These are phyloP conservation scores for Sminthurides bifidus DNA, from an alignment of 1,140 invertebrate genomes.

Conservation along the genomic window DNA sequence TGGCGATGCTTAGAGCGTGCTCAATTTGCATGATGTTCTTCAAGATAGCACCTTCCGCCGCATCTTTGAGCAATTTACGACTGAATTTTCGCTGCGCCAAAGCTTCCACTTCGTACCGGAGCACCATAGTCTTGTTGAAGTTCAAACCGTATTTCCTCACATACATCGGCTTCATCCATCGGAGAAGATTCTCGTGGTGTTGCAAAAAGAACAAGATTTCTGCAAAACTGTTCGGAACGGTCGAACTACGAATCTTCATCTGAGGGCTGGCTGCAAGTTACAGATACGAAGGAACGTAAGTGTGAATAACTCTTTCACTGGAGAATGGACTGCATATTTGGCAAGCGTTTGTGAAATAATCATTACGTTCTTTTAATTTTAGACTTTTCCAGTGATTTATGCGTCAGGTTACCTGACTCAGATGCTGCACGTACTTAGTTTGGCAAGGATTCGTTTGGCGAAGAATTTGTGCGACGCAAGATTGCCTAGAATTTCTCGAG, in stretches of 20 bases:
- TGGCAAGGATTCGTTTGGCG: background rate
- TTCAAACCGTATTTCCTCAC: background rate
- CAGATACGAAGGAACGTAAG: too few species aligned
- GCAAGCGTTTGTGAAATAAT: too few species aligned
- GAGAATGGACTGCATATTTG: too few species aligned
- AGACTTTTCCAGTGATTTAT: too few species aligned
- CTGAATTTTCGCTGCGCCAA: background rate
- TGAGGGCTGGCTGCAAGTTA: background rate
- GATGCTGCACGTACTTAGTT: background rate
- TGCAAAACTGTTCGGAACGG: background rate
- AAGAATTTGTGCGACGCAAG: background rate
- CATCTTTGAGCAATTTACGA: background rate
- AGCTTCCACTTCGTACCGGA: background rate
- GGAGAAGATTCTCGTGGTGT: background rate
- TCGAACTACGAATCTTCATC: background rate
- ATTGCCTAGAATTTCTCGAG: background rate
- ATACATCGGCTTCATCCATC: conserved; percentile 1
- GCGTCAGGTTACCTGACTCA: too few species aligned
- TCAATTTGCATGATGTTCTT: conserved; percentile 1
- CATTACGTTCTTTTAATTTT: too few species aligned
- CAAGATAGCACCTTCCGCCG: background rate
- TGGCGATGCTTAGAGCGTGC: background rate
- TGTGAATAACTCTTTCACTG: too few species aligned
- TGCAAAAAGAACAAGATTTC: background rate
- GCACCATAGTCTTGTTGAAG: background rate